Conservation (phyloP, 2,113 vertebrate genomes). For the Probosciger aterrimus region DNA sequence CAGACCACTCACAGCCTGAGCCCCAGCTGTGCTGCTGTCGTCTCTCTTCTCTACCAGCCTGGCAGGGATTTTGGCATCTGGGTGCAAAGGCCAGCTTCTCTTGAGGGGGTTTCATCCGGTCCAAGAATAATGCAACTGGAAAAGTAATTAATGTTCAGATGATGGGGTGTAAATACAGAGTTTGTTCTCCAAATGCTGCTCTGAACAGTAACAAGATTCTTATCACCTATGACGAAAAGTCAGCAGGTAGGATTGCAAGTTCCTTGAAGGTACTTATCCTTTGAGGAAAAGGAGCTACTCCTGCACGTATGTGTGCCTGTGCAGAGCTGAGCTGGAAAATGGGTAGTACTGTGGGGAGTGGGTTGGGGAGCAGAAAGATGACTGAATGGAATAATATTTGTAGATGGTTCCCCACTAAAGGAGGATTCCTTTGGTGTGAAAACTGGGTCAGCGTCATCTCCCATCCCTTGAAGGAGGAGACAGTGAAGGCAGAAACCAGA, state of each 20-base stretch:
- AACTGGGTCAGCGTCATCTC: not conserved
- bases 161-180: not conserved
- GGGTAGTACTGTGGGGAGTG: not conserved
- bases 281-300: not conserved
- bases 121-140: not conserved
- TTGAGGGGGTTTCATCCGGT: fast-evolving
- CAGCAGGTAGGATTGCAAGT: not conserved
- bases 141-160: not conserved
- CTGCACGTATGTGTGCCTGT: fast-evolving
- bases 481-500: not conserved
- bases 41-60: not conserved
- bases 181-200: not conserved
- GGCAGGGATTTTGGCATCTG: not conserved
- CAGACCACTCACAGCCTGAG: not conserved
- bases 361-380: not conserved
- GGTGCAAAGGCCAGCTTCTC: not conserved
- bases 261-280: not conserved
- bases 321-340: not conserved
- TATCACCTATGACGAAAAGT: not conserved
- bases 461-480: not conserved
- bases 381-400: not conserved
- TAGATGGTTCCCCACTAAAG: not conserved
- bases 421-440: not conserved
- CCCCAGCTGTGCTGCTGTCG: fast-evolving
- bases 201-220: not conserved